Evolutionary conservation across 2,888 invertebrate species (phyloP).

Genomic region (Leptinotarsa tumamoca): DNA sequence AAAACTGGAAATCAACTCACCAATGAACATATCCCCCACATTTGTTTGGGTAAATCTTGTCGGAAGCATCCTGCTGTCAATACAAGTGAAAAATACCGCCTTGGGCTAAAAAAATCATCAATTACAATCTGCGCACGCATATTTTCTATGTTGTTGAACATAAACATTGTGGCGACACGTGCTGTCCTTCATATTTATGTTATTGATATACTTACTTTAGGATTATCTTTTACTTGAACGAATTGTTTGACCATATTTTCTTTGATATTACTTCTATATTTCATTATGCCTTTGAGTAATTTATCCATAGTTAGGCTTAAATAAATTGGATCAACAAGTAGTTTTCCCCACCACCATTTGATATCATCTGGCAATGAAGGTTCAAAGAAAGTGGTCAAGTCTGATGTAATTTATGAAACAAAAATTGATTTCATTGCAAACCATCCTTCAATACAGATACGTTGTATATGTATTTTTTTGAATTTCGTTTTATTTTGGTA

Average conservation of each 20-base stretch:
- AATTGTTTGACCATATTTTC: slow-evolving; percentile 94
- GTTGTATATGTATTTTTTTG: too few relatives aligned
- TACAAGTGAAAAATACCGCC: slow-evolving; percentile 97
- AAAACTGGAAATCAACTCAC: slow-evolving; percentile 67
- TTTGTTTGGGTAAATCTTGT: slow-evolving; percentile 94
- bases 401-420: neutral
- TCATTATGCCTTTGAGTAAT: slow-evolving; percentile 90
- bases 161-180: neutral
- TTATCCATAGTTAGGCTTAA: slow-evolving; percentile 76
- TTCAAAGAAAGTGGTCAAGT: slow-evolving; percentile 15
- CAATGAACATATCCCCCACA: slow-evolving; percentile 98
- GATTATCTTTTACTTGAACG: slow-evolving; percentile 88
- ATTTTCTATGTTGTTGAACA: slow-evolving; percentile 5
- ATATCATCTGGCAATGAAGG: slow-evolving; percentile 25
- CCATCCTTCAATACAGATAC: too few relatives aligned
- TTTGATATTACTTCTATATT: slow-evolving; percentile 84
- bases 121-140: slow-evolving; percentile 24
- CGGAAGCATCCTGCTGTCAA: slow-evolving; percentile 98
- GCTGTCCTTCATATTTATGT: neutral
- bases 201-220: slow-evolving; percentile 74
- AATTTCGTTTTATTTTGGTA: too few relatives aligned
- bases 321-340: slow-evolving; percentile 13
- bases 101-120: slow-evolving; percentile 79
- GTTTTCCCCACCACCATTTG: slow-evolving; percentile 7
- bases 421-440: too few relatives aligned